Conservation (phyloP, 2,797 vertebrate species). For the Pangasius macronema region DNA sequence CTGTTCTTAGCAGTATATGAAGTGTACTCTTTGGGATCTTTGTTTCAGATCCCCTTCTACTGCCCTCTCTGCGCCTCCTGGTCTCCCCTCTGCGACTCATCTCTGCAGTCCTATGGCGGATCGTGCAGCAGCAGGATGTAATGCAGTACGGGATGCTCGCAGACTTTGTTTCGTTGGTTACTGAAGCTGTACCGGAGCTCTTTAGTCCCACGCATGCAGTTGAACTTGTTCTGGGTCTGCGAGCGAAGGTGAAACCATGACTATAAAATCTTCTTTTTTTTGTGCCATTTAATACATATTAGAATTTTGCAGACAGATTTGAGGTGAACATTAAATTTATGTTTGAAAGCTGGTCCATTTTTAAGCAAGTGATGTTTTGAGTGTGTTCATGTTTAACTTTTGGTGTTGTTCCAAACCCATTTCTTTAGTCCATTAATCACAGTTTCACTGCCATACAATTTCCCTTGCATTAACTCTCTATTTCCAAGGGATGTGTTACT, state of each 20-base stretch:
- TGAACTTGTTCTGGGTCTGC: constrained; percentile 67
- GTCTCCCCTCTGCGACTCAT: constrained; percentile 68
- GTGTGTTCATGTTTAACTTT: not conserved
- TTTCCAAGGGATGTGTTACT: not conserved
- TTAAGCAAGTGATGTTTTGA: not conserved
- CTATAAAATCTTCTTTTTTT: not conserved
- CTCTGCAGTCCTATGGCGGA: constrained; percentile 67
- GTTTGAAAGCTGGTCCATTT: not conserved
- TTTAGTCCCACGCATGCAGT: constrained; percentile 61
- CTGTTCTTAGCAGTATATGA: too few relatives aligned
- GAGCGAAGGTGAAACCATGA: constrained; percentile 62
- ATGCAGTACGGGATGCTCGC: constrained; percentile 67
- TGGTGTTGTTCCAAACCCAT: not conserved
- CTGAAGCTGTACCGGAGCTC: constrained; percentile 66
- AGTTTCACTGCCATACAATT: not conserved
- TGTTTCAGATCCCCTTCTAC: constrained; percentile 49
- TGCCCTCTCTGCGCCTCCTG: constrained; percentile 63
- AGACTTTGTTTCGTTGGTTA: constrained; percentile 66
- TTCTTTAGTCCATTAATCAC: not conserved
- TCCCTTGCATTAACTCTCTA: not conserved
- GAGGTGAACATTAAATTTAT: not conserved
- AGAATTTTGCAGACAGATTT: not conserved
- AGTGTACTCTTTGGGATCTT: not conserved
- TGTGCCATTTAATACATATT: not conserved
- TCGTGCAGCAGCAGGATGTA: constrained; percentile 60